phyloP scores from a whole-genome alignment of 1,140 invertebrate genomes.

The Trichoplusia ni region DNA sequence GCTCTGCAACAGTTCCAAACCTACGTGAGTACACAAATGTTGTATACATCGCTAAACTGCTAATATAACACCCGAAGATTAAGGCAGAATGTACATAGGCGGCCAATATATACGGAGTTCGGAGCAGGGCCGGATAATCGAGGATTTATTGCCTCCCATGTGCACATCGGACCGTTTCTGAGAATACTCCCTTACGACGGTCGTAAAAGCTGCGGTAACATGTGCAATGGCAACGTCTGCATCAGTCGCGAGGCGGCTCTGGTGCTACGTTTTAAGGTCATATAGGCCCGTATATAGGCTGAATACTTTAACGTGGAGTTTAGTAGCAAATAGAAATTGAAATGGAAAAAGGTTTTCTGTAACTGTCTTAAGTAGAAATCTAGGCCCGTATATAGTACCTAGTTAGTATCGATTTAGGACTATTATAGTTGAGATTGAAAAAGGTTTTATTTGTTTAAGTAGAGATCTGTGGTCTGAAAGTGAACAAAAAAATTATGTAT shows the following conservation, averaged over 20 bases:
- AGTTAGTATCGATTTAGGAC: no score
- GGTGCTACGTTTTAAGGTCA: background rate
- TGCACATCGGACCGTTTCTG: slow-evolving; percentile 54
- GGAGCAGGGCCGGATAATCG: slow-evolving; percentile 54
- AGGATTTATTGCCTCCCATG: slow-evolving; percentile 59
- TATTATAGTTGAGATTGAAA: no score
- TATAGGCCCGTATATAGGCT: background rate
- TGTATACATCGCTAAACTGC: background rate
- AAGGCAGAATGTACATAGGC: slow-evolving; percentile 35
- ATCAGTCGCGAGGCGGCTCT: slow-evolving; percentile 17
- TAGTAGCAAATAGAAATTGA: no score
- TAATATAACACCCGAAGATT: slow-evolving; percentile 27
- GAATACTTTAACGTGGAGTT: background rate
- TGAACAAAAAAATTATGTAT: no score
- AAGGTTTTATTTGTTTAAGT: no score
- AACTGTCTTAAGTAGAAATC: no score
- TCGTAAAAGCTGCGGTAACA: slow-evolving; percentile 67
- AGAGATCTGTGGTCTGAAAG: no score
- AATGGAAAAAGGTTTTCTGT: no score
- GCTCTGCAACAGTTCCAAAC: background rate
- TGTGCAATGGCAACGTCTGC: slow-evolving; percentile 51
- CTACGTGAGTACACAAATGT: background rate
- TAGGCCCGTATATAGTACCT: no score
- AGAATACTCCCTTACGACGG: slow-evolving; percentile 58
- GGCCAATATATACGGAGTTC: slow-evolving; percentile 40